Percentiles rank a stretch among this genome's conserved stretches.
Conservation (phyloP, 2,797 vertebrate species). For the Hoplostethus mediterraneus region DNA sequence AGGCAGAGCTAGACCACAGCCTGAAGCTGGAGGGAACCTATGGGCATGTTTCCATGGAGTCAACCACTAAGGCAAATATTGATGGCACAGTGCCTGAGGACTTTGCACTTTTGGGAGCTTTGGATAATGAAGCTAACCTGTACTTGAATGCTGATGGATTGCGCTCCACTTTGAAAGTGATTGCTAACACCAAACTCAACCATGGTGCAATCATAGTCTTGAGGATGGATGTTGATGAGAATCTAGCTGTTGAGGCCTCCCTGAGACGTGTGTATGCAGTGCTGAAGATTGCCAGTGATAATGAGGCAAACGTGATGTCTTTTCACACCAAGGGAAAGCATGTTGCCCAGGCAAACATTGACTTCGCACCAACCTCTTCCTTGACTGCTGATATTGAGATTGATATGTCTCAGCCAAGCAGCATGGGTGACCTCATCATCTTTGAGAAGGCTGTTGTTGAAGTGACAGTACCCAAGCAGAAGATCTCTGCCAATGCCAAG, state of each 20-base stretch:
- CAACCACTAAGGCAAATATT: slow-evolving; percentile 80
- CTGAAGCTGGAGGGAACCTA: slow-evolving; percentile 85
- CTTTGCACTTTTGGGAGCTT: slow-evolving; percentile 81
- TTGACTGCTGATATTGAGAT: slow-evolving; percentile 85
- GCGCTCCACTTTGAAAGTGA: slow-evolving; percentile 86
- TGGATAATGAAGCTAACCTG: slow-evolving; percentile 84
- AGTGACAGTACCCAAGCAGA: slow-evolving; percentile 83
- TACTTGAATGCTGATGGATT: slow-evolving; percentile 87
- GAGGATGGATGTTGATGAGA: slow-evolving; percentile 85
- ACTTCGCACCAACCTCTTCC: slow-evolving; percentile 80
- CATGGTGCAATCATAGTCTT: slow-evolving; percentile 76
- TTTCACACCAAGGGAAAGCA: slow-evolving; percentile 87
- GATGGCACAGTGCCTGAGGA: slow-evolving; percentile 80
- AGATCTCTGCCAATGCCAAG: slow-evolving; percentile 78
- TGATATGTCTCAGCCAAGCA: slow-evolving; percentile 84
- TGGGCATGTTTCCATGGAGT: slow-evolving; percentile 87
- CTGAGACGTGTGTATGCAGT: slow-evolving; percentile 82
- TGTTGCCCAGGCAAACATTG: slow-evolving; percentile 82
- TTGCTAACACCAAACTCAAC: slow-evolving; percentile 79
- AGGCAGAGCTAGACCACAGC: slow-evolving; percentile 82
- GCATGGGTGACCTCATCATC: slow-evolving; percentile 78
- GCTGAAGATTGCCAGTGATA: slow-evolving; percentile 86
- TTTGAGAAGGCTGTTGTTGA: slow-evolving; percentile 80
- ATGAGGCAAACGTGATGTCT: slow-evolving; percentile 70
- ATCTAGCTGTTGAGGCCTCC: slow-evolving; percentile 87